phyloP scores from a whole-genome alignment of 2,888 invertebrate genomes.

The Acleris literana region DNA sequence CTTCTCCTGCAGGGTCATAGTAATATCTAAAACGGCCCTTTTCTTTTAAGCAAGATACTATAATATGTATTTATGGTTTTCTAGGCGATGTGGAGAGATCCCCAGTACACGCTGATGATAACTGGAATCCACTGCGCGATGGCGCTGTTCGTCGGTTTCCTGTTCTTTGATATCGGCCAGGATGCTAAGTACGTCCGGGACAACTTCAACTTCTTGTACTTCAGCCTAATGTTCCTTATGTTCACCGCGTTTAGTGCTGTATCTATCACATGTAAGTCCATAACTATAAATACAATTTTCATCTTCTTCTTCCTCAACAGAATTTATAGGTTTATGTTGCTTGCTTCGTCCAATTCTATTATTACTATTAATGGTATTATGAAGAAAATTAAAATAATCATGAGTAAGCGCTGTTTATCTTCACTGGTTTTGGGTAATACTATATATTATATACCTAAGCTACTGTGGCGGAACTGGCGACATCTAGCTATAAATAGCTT shows the following conservation, averaged over 20 bases:
- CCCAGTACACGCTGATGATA: conserved; percentile 89
- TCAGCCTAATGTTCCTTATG: conserved; percentile 96
- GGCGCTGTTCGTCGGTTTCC: conserved; percentile 90
- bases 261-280: conserved; percentile 93
- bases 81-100: conserved; percentile 86
- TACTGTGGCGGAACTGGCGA: too few species aligned
- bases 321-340: background rate
- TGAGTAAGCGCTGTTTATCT: too few species aligned
- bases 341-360: too few species aligned
- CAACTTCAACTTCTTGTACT: conserved; percentile 95
- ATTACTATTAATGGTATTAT: too few species aligned
- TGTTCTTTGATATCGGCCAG: conserved; percentile 94
- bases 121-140: conserved; percentile 91
- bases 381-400: too few species aligned
- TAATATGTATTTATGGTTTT: conserved; percentile 40
- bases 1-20: too few species aligned
- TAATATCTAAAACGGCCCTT: too few species aligned
- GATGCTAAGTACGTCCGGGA: conserved; percentile 92
- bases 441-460: too few species aligned
- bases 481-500: too few species aligned
- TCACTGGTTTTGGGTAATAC: too few species aligned
- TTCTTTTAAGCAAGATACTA: too few species aligned
- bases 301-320: background rate
- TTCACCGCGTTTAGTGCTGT: conserved; percentile 96
- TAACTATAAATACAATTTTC: background rate